Evolutionary conservation across 2,888 invertebrate genomes (phyloP), one percentile per base, ranked within the genome.

Genomic region (Anaspis maculata): DNA sequence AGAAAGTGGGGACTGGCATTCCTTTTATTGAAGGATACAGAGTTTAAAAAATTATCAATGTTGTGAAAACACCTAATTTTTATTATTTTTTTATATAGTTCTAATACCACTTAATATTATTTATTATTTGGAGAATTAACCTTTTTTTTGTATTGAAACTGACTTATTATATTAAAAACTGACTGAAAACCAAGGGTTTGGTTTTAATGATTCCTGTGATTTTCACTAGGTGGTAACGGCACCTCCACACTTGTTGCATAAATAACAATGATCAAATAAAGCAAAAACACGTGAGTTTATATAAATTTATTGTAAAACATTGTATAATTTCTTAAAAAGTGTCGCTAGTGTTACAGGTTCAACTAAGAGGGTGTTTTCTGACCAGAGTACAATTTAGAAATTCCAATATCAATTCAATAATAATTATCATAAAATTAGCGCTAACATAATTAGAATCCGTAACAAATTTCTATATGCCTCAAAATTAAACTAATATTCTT

Each of bases 1-100:
- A 77, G 42, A 68, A 66, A 47, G 94, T 95, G 3, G 72, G 77
- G 5, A 87, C 89, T 2, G 94, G 95, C 1, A 69, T 96, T 45
- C 95, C 95, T 1, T 86, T 88, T 56, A 89, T 96, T 37, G 64
- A 71, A 41, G 96, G 95, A 1, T 87, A 79, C 59, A 66, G 62
- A 55, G 52, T 72, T 29, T 66, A 65, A 19, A 19, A 19, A 19
- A 19, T 19, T n/a, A n/a, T n/a, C n/a, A n/a, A 19, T 19, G 19
- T 19, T 19, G 19, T 6, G 19, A 6, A 6, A 19, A 9, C 5
- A 19, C 9, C 9, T 19, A 19, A 19, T 19, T 19, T 19, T 6
- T 19, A 9, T 19, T 19, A 19, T 19, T 24, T 24, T 24, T 24
- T 24, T 24, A 11, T 9, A 10, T 10, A 7, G 11, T 24, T 6